These are phyloP conservation scores for Drosophila dunni DNA, from an alignment of 1,140 invertebrate genomes.

Conservation along the genomic window DNA sequence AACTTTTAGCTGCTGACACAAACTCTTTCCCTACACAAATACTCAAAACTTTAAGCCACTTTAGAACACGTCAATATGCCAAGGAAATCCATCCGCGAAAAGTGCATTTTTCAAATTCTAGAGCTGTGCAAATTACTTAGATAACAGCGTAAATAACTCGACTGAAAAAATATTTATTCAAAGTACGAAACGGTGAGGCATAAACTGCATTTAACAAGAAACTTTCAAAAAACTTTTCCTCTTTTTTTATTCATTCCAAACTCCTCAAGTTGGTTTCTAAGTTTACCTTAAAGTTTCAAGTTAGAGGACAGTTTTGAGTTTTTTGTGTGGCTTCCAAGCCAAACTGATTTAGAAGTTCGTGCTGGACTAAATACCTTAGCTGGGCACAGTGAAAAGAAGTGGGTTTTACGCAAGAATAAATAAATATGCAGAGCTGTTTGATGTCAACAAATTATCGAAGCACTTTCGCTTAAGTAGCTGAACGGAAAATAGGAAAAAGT, in stretches of 20 bases:
- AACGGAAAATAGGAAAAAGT: too few relatives aligned
- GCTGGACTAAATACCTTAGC: conserved; percentile 44
- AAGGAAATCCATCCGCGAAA: conserved; percentile 14
- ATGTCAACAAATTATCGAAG: background rate
- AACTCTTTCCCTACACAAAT: background rate
- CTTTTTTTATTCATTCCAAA: conserved; percentile 46
- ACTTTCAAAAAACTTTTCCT: conserved; percentile 59
- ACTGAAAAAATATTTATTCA: conserved; percentile 46
- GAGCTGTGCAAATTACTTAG: conserved; percentile 39
- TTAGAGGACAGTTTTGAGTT: conserved; percentile 62
- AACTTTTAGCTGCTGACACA: background rate
- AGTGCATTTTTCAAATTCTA: conserved; percentile 37
- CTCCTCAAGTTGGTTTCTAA: conserved; percentile 57
- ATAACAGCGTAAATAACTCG: conserved; percentile 41
- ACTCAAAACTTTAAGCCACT: conserved; percentile 9
- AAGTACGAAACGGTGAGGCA: conserved; percentile 1
- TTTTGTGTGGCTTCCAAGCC: conserved; percentile 38
- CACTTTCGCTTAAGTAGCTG: too few relatives aligned
- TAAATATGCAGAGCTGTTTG: conserved; percentile 6
- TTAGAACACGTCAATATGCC: conserved; percentile 19
- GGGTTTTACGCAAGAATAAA: conserved; percentile 3
- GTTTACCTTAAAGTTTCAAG: conserved; percentile 59
- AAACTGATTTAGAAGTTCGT: conserved; percentile 63
- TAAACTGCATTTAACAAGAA: conserved; percentile 43
- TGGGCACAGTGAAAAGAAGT: conserved; percentile 10